phyloP scores from a whole-genome alignment of 2,888 invertebrate genomes.

The Latrodectus hesperus region DNA sequence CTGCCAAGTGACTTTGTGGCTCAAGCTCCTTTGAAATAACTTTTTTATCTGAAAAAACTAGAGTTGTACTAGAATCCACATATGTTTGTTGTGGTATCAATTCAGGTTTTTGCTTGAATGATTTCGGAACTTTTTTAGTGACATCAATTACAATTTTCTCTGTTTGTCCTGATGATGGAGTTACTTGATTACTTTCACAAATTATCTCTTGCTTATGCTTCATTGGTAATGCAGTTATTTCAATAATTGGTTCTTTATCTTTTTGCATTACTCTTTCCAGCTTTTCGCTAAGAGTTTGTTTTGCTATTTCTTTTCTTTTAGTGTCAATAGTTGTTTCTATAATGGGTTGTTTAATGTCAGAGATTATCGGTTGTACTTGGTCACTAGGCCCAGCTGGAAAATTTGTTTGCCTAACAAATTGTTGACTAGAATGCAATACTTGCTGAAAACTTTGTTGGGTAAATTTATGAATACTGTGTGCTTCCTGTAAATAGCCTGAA shows the following conservation, averaged over 20 bases:
- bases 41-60: not conserved
- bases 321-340: not conserved
- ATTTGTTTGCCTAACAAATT: slow-evolving; percentile 26
- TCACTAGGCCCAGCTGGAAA: slow-evolving; percentile 10
- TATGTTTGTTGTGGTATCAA: not conserved
- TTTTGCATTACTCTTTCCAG: slow-evolving; percentile 73
- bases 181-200: slow-evolving; percentile 45
- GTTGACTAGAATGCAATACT: slow-evolving; percentile 22
- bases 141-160: slow-evolving; percentile 9
- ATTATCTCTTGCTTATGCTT: slow-evolving; percentile 41
- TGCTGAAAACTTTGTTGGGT: slow-evolving; percentile 38
- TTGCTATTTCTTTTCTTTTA: slow-evolving; percentile 66
- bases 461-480: slow-evolving; percentile 19
- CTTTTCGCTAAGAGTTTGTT: slow-evolving; percentile 22
- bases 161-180: slow-evolving; percentile 38
- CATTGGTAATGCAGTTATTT: slow-evolving; percentile 28
- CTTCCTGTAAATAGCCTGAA: not conserved
- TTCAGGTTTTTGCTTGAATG: slow-evolving; percentile 7
- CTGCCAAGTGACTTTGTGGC: not conserved
- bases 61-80: not conserved
- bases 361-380: not conserved
- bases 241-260: slow-evolving; percentile 75
- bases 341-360: not conserved
- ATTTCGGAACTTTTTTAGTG: slow-evolving; percentile 14
- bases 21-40: not conserved